Percentiles rank a stretch among this genome's conserved stretches.
Evolutionary conservation across 2,797 vertebrate species (phyloP).

Genomic region (Sciaenops ocellatus): DNA sequence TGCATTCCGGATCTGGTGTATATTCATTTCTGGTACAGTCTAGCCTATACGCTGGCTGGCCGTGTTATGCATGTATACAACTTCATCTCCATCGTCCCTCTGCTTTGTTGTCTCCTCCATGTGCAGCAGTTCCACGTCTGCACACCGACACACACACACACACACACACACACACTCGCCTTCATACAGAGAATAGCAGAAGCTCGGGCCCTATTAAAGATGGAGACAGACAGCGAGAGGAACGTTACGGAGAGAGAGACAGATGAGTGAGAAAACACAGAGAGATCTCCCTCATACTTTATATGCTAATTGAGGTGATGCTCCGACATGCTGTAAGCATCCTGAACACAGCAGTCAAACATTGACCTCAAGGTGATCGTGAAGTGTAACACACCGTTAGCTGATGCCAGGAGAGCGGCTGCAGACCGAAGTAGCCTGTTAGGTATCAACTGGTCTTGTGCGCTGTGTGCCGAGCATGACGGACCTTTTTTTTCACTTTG

Average conservation of each 20-base stretch:
- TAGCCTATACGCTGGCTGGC: not conserved
- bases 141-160: not conserved
- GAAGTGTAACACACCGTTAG: conserved; percentile 39
- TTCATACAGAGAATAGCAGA: not conserved
- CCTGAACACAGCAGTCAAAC: conserved; percentile 67
- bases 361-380: conserved; percentile 64
- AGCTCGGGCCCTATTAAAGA: conserved; percentile 19
- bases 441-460: conserved; percentile 27
- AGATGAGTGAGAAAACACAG: conserved; percentile 52
- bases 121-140: not conserved
- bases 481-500: not conserved
- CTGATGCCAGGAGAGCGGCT: conserved; percentile 47
- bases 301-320: conserved; percentile 71
- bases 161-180: conserved; percentile 5
- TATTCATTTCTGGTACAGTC: not conserved
- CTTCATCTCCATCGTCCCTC: not conserved
- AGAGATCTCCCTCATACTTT: conserved; percentile 61
- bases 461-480: not conserved
- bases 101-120: not conserved
- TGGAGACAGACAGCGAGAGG: conserved; percentile 31
- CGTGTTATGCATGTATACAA: not conserved
- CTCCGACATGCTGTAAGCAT: conserved; percentile 64
- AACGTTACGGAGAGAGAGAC: conserved; percentile 36
- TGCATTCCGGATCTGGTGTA: not conserved
- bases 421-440: conserved; percentile 27